Evolutionary conservation across 1,140 invertebrate genomes (phyloP).

Genomic region (Spodoptera frugiperda): DNA sequence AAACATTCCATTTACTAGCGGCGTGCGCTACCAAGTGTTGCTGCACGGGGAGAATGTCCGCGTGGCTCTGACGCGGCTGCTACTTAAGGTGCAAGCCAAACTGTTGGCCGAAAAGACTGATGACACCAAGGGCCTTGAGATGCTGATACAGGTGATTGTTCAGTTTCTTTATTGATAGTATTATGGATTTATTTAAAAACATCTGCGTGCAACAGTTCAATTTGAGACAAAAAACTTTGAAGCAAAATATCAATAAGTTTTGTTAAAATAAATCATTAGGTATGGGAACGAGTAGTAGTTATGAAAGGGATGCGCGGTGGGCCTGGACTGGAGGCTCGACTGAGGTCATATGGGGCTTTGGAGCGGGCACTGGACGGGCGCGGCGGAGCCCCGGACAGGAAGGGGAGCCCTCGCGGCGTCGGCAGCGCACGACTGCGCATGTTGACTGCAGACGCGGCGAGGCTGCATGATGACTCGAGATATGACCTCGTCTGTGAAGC

Average conservation of each 20-base stretch:
- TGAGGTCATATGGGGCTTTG: conserved; percentile 70
- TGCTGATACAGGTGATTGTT: conserved; percentile 72
- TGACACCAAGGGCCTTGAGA: conserved; percentile 74
- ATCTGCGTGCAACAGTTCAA: too few relatives aligned
- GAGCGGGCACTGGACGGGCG: conserved; percentile 74
- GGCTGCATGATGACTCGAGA: conserved; percentile 72
- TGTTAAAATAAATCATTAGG: conserved; percentile 46
- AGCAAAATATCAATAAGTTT: too few relatives aligned
- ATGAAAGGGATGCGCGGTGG: conserved; percentile 60
- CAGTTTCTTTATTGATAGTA: neutral
- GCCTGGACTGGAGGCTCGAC: conserved; percentile 61
- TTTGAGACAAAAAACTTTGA: too few relatives aligned
- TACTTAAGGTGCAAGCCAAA: conserved; percentile 67
- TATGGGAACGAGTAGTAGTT: conserved; percentile 75
- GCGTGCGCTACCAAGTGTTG: conserved; percentile 61
- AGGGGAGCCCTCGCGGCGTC: neutral
- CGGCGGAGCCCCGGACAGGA: conserved; percentile 59
- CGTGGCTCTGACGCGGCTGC: conserved; percentile 60
- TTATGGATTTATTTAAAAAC: neutral
- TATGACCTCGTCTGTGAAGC: conserved; percentile 74
- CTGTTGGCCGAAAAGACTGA: conserved; percentile 73
- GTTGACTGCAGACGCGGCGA: conserved; percentile 67
- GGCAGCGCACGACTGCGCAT: conserved; percentile 62
- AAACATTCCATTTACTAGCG: conserved; percentile 63
- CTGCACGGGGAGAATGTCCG: conserved; percentile 72